Percentiles rank a stretch among this genome's conserved stretches.
phyloP scores from a whole-genome alignment of 2,797 vertebrate genomes.

The Sitta carolinensis region DNA sequence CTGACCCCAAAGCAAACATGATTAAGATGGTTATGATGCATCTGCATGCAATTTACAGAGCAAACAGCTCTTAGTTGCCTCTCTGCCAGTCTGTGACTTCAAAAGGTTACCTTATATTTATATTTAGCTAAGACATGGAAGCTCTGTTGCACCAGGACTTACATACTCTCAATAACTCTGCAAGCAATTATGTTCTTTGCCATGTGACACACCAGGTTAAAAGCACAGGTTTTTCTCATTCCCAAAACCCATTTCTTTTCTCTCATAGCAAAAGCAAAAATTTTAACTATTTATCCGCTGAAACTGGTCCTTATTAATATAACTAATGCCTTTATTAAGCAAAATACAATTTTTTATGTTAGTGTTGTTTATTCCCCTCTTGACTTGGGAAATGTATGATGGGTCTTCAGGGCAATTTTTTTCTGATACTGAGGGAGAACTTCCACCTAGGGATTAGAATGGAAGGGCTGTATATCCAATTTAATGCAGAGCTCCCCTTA shows the following conservation, averaged over 20 bases:
- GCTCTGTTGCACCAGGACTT: background rate
- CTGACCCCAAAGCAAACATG: background rate
- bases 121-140: background rate
- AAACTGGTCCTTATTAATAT: background rate
- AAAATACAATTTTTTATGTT: background rate
- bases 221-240: background rate
- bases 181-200: background rate
- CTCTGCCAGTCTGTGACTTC: background rate
- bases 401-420: background rate
- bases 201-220: background rate
- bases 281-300: background rate
- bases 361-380: background rate
- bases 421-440: background rate
- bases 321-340: background rate
- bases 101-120: background rate
- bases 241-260: background rate
- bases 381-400: background rate
- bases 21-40: background rate
- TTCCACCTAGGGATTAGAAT: background rate
- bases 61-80: background rate
- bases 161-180: background rate
- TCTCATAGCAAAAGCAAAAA: background rate
- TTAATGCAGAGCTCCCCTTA: background rate
- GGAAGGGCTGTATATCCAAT: background rate
- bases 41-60: background rate